Percentiles rank a stretch among this genome's conserved stretches.
phyloP scores from a whole-genome alignment of 1,140 invertebrate species.

The Pogonognathellus flavescens region DNA sequence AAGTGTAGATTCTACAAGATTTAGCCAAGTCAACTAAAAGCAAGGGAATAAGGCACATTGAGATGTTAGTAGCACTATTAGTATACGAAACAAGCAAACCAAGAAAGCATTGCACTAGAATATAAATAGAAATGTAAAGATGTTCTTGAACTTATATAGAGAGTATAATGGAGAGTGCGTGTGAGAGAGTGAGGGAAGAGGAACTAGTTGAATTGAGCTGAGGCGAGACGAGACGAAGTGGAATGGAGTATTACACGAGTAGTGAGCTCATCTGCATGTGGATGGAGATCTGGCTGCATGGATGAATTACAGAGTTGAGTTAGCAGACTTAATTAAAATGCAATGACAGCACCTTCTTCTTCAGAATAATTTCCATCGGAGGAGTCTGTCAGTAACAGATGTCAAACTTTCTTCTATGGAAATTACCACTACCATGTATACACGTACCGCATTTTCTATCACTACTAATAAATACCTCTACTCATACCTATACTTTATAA shows the following conservation, averaged over 20 bases:
- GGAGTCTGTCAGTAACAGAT: constrained; percentile 55
- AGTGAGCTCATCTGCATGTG: constrained; percentile 37
- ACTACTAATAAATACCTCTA: neutral
- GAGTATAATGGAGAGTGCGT: no score
- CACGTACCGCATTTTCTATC: neutral
- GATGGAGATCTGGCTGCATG: constrained; percentile 43
- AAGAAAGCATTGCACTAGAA: constrained; percentile 33
- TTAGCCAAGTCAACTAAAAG: no score
- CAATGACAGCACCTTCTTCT: constrained; percentile 53
- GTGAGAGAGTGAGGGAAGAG: neutral
- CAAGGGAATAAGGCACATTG: neutral
- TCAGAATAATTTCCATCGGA: constrained; percentile 55
- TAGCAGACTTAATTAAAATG: constrained; percentile 57
- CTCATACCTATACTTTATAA: no score
- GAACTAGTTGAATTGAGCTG: neutral
- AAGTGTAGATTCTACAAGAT: no score
- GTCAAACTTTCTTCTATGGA: constrained; percentile 57
- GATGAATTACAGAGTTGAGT: constrained; percentile 55
- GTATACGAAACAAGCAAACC: constrained; percentile 33
- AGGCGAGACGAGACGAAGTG: neutral
- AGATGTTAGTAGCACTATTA: neutral
- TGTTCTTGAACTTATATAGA: constrained; percentile 9
- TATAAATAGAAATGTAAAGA: constrained; percentile 40
- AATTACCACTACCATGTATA: constrained; percentile 29
- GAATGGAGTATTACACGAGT: neutral